phyloP scores from a whole-genome alignment of 2,113 vertebrate species.

The Tragelaphus buxtoni region DNA sequence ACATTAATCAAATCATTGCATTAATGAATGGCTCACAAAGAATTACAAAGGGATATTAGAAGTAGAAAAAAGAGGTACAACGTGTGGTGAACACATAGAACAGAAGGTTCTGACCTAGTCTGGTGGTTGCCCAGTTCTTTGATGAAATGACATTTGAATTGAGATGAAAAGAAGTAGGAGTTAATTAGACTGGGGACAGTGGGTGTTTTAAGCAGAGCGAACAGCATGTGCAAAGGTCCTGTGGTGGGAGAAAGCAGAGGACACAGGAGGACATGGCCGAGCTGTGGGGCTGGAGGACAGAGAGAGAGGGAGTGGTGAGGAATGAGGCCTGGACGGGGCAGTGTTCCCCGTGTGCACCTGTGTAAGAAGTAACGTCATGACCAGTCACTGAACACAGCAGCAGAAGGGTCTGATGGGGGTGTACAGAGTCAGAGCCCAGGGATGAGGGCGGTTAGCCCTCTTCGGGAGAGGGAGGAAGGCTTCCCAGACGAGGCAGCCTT shows the following conservation, averaged over 20 bases:
- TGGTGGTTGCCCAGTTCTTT: neutral
- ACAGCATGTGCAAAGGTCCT: neutral
- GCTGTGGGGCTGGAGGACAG: neutral
- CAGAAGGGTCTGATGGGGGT: neutral
- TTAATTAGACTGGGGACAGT: neutral
- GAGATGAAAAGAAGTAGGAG: slow-evolving; percentile 31
- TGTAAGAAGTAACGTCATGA: neutral
- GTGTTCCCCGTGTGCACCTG: neutral
- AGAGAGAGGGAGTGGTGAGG: neutral
- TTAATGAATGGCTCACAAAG: neutral
- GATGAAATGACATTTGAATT: slow-evolving; percentile 1
- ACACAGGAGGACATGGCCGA: neutral
- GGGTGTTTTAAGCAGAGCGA: neutral
- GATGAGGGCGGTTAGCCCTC: neutral
- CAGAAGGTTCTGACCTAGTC: neutral
- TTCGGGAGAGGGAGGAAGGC: neutral
- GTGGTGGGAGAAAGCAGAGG: neutral
- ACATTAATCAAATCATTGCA: neutral
- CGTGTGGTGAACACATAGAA: neutral
- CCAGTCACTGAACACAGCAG: neutral
- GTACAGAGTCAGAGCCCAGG: neutral
- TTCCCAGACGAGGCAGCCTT: neutral
- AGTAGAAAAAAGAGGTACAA: neutral
- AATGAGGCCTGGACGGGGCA: neutral
- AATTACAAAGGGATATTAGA: neutral